phyloP scores from a whole-genome alignment of 37 sponge, comb jelly and placozoan species.

The Halichondria panicea region DNA sequence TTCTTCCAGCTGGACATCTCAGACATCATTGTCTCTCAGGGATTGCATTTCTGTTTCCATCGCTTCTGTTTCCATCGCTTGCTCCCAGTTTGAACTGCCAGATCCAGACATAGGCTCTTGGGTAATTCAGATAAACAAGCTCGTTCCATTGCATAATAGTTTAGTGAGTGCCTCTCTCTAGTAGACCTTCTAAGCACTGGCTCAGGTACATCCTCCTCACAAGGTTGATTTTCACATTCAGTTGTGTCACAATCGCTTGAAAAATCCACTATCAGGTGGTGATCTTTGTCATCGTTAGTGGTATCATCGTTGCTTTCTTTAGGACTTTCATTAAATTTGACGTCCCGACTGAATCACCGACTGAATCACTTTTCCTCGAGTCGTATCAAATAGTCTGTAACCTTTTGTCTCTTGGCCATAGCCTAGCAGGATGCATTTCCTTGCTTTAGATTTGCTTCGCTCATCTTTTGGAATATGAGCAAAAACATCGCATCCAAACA shows the following conservation, averaged over 20 bases:
- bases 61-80: slow-evolving; percentile 46
- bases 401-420: slow-evolving; percentile 31
- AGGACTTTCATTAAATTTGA: slow-evolving; percentile 30
- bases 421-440: slow-evolving; percentile 16
- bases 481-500: slow-evolving; percentile 15
- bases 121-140: background rate
- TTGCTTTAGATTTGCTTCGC: slow-evolving; percentile 3
- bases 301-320: background rate
- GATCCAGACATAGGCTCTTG: slow-evolving; percentile 27
- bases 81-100: slow-evolving; percentile 27
- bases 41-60: slow-evolving; percentile 64
- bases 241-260: slow-evolving; percentile 2
- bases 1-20: slow-evolving; percentile 24
- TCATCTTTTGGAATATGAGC: slow-evolving; percentile 36
- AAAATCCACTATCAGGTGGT: slow-evolving; percentile 7
- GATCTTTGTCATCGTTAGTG: background rate
- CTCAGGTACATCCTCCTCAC: slow-evolving; percentile 5
- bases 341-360: slow-evolving; percentile 57
- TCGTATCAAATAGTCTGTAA: slow-evolving; percentile 38
- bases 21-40: slow-evolving; percentile 37
- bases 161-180: slow-evolving; percentile 15
- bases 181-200: background rate
- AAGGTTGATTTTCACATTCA: background rate
- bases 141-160: slow-evolving; percentile 18
- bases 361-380: slow-evolving; percentile 12